Evolutionary conservation across 1,140 invertebrate species (phyloP).

Genomic region (Mizuhopecten yessoensis): DNA sequence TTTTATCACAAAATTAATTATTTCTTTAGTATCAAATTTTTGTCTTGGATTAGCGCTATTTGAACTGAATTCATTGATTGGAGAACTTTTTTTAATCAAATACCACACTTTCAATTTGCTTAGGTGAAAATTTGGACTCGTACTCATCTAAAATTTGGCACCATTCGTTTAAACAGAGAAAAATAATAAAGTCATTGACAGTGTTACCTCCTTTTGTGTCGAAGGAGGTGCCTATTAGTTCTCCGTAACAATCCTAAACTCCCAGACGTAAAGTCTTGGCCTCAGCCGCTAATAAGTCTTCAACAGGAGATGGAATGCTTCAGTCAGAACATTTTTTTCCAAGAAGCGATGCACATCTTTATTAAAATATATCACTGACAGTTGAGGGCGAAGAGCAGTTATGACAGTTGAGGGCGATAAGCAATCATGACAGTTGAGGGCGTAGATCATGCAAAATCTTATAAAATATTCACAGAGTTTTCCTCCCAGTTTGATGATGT

Average conservation of each 20-base stretch:
- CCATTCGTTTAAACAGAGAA: background rate
- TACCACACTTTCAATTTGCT: background rate
- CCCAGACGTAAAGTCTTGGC: background rate
- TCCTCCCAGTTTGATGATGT: background rate
- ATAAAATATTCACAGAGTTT: background rate
- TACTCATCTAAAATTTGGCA: background rate
- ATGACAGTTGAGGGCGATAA: background rate
- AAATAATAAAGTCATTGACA: background rate
- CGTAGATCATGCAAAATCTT: background rate
- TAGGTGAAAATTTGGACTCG: background rate
- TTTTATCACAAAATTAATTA: conserved; percentile 10
- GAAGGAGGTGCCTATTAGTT: background rate
- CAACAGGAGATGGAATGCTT: background rate
- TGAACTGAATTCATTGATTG: background rate
- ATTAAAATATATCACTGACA: background rate
- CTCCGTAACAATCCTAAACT: background rate
- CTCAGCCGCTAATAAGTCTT: background rate
- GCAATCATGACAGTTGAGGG: no score
- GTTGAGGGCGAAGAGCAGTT: background rate
- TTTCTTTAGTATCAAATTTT: background rate
- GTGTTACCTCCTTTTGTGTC: background rate
- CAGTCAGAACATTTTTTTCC: background rate
- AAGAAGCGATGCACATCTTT: background rate
- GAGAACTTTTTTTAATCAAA: conserved; percentile 9
- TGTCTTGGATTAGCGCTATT: background rate